Evolutionary conservation across 2,888 invertebrate genomes (phyloP), one percentile per base, ranked within the genome.

Genomic region (Drosophila gaucha): DNA sequence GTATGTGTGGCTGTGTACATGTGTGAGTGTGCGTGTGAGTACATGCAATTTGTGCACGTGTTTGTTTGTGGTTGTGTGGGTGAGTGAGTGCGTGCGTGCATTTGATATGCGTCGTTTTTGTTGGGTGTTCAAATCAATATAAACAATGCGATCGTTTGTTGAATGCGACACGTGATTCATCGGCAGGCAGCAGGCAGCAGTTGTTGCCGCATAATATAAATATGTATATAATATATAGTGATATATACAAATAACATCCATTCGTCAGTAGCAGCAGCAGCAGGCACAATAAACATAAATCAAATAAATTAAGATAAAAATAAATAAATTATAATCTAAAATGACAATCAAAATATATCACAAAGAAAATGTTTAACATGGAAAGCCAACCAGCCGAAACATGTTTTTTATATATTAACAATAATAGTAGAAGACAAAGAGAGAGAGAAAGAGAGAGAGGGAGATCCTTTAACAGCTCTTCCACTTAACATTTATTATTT

Each of bases 281-380:
- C 84, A 47, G 43, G 66, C 79, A 79, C 67, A 83, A 75, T 55
- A 64, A 80, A 86, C 74, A 80, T 85, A 80, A 87, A 80, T 84
- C 49, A 84, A 63, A 80, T 69, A 84, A 84, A 84, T 63, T 43
- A 68, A 86, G 70, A 82, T 78, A 67, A 77, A 78, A 59, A 71
- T 52, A 50, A 65, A 68, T 64, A 79, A 69, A 80, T 73, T 69
- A 84, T 75, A 84, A 69, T 80, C 58, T 35, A 49, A 58, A 54
- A 46, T 62, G 22, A 63, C 49, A 59, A 76, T 57, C 55, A 71
- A 59, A 55, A 60, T 66, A 68, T 68, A 66, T 55, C 58, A 66
- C 59, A 50, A 60, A 38, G 20, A 28, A 59, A 41, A 24, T 58
- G 16, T 49, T 35, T 4, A 26, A 50, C 30, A 64, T 18, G 26